Conservation (phyloP, 2,888 invertebrate species). For the Incurvaria masculella region DNA sequence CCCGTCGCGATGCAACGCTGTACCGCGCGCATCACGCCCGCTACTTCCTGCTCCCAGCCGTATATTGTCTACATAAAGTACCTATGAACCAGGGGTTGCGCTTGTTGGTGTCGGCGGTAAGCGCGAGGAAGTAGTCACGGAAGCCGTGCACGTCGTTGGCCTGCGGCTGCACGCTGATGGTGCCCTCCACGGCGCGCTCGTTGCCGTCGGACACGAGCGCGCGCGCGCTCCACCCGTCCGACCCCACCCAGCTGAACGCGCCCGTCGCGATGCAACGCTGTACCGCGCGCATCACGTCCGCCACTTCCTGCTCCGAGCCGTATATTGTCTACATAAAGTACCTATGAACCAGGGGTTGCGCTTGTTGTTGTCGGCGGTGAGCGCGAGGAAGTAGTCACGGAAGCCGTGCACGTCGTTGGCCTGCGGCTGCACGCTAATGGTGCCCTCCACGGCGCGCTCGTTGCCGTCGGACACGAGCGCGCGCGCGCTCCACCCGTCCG, state of each 20-base stretch:
- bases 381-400: constrained; percentile 78
- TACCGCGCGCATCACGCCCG: constrained; percentile 92
- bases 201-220: constrained; percentile 83
- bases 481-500: constrained; percentile 94
- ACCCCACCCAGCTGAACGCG: constrained; percentile 93
- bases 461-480: constrained; percentile 83
- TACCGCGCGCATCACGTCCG: constrained; percentile 92
- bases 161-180: constrained; percentile 90
- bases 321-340: constrained; percentile 92
- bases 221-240: constrained; percentile 94
- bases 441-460: constrained; percentile 78
- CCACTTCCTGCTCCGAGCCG: constrained; percentile 96
- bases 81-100: constrained; percentile 97
- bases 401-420: constrained; percentile 88
- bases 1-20: constrained; percentile 83
- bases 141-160: constrained; percentile 88
- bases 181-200: constrained; percentile 78
- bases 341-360: constrained; percentile 97
- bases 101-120: constrained; percentile 82
- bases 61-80: constrained; percentile 87
- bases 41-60: constrained; percentile 96
- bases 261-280: constrained; percentile 83
- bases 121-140: constrained; percentile 78
- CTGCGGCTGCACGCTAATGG: constrained; percentile 90
- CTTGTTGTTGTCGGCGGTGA: constrained; percentile 82